Conservation (phyloP, 2,797 vertebrate genomes). For the Acanthurus tractus region DNA sequence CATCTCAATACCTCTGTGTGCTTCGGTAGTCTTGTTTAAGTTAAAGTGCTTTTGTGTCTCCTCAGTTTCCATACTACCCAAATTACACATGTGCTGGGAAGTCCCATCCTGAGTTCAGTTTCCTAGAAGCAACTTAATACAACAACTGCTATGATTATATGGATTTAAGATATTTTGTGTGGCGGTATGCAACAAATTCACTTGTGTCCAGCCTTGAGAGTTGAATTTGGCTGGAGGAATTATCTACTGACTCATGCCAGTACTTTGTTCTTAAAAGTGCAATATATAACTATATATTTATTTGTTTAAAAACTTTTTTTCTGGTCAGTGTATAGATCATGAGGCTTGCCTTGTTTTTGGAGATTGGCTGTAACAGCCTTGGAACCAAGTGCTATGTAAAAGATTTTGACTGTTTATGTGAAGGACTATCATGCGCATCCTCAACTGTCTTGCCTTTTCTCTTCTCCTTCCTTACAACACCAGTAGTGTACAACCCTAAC, state of each 20-base stretch:
- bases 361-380: too few species aligned
- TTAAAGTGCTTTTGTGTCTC: constrained; percentile 72
- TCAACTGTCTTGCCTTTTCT: too few species aligned
- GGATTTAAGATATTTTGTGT: constrained; percentile 14
- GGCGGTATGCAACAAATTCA: background rate
- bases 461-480: too few species aligned
- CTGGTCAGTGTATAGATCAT: too few species aligned
- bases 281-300: too few species aligned
- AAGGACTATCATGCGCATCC: too few species aligned
- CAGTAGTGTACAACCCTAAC: too few species aligned
- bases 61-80: constrained; percentile 42
- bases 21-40: constrained; percentile 44
- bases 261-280: background rate
- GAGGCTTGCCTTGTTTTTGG: too few species aligned
- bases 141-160: constrained; percentile 26
- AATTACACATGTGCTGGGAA: constrained; percentile 36
- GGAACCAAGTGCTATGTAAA: too few species aligned
- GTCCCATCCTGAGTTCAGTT: constrained; percentile 58
- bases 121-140: constrained; percentile 48
- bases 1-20: constrained; percentile 15
- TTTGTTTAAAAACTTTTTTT: too few species aligned
- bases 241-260: background rate
- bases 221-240: background rate
- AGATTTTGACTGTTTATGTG: too few species aligned
- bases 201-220: constrained; percentile 1